These are phyloP conservation scores for Ammodytes dubius DNA, from an alignment of 2,113 vertebrate species.

Conservation along the genomic window DNA sequence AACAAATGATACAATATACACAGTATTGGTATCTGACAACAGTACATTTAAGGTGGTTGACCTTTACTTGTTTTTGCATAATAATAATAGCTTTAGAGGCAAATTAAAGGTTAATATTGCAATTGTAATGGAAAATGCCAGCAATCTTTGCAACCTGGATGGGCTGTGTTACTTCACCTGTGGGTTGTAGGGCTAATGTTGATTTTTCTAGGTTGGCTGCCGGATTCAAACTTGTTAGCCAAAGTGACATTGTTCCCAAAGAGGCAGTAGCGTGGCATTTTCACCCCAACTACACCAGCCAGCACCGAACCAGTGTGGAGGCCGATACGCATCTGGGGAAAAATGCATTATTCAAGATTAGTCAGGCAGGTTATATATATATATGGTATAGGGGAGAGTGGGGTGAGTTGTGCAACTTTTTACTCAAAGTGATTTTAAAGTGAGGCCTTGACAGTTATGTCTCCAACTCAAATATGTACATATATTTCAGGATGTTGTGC, in stretches of 20 bases:
- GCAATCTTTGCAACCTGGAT: not conserved
- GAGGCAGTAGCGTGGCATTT: slow-evolving; percentile 99
- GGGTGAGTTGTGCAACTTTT: too few species aligned
- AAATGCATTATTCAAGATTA: not conserved
- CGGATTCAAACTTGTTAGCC: slow-evolving; percentile 98
- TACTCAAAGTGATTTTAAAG: too few species aligned
- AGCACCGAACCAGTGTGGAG: slow-evolving; percentile 96
- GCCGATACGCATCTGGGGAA: slow-evolving; percentile 94
- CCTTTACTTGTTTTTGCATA: slow-evolving; percentile 1
- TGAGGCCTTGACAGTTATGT: too few species aligned
- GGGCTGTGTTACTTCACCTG: slow-evolving; percentile 84
- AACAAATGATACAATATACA: slow-evolving; percentile 1
- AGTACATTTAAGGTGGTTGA: not conserved
- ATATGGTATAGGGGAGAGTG: too few species aligned
- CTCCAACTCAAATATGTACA: too few species aligned
- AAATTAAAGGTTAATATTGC: not conserved
- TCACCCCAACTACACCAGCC: slow-evolving; percentile 97
- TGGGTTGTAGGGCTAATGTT: slow-evolving; percentile 97
- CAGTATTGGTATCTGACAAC: not conserved
- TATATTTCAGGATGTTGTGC: too few species aligned
- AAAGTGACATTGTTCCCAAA: slow-evolving; percentile 98
- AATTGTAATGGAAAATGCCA: not conserved
- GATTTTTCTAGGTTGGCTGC: slow-evolving; percentile 93
- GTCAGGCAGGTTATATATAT: not conserved
- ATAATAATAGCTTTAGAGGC: not conserved